Base-by-base conservation (phyloP, 1,140 invertebrate genomes). In the Cydia pomonella region DNA sequence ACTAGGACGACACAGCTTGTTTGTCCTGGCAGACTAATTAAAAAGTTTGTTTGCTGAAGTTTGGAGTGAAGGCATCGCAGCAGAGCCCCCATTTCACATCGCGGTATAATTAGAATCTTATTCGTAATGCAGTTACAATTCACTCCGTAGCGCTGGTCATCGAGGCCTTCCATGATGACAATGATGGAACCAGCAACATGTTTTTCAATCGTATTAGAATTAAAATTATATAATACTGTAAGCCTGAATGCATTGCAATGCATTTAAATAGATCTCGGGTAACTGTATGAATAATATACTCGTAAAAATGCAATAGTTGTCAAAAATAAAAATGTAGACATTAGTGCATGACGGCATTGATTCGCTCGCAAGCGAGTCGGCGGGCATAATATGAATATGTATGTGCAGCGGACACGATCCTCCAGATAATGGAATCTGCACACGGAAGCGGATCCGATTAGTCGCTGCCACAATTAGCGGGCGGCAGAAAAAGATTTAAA, bases 21-120 rank as follows among this genome's bases (percentile, higher is more conserved):
- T 92, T 91, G 89, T 90, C 83, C 85, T 91, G 82, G 82, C 81
- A 86, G 88, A 91, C 89, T 93, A 93, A 93, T 93, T 93, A 93
- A 93, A 92, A 93, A 92, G 89, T 93, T 93, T 93, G 88, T 90
- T 90, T 83, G 73, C 76, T 77, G 69, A 87, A 89, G 77, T 91
- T 87, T 79, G 78, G 77, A 83, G 79, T 78, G 82, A 87, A 87
- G 83, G 84, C 82, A 81, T 79, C 85, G 84, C 84, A 87, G 82
- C 87, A 82, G 78, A 83, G 78, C 80, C 79, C 85, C 82, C 82
- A 84, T 88, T 88, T 84, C 81, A 83, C 83, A 79, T 74, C 81
- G 82, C 81, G 85, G 85, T 86, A 87, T 85, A 90, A 86, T 84
- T 83, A 80, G 76, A 76, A 53, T 69, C 29, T 41, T 69, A 69